Percentiles rank a stretch among this genome's conserved stretches.
Conservation (phyloP, 2,113 vertebrate species). For the Pluvianellus socialis region DNA sequence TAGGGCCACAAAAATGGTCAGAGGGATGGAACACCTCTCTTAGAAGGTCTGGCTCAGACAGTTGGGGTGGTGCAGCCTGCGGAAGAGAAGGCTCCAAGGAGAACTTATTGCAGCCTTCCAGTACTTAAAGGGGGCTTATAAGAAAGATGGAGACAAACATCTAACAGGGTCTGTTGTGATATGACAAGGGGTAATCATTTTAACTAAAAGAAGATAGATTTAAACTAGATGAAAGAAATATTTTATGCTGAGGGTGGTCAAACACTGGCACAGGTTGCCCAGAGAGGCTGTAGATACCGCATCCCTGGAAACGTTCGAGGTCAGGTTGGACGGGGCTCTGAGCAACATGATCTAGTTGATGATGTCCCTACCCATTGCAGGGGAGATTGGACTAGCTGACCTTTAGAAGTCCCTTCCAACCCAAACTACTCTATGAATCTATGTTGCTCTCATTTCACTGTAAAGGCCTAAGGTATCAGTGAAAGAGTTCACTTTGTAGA, state of each 20-base stretch:
- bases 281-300: neutral
- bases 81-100: neutral
- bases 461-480: too few species aligned
- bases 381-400: neutral
- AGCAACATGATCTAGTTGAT: neutral
- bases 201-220: neutral
- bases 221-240: too few species aligned
- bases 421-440: neutral
- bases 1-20: neutral
- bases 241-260: accelerated
- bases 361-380: neutral
- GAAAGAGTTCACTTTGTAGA: too few species aligned
- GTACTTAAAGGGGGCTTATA: neutral
- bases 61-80: neutral
- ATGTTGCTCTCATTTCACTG: too few species aligned
- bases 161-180: neutral
- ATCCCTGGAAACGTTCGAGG: neutral
- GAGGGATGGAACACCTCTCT: neutral
- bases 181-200: neutral
- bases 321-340: neutral
- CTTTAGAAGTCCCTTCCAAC: neutral
- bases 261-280: neutral
- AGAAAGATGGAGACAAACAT: too few species aligned
- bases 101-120: neutral
- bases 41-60: neutral